A percentile compares a stretch with the other conserved stretches of the same genome.
Conservation (phyloP, 1,140 invertebrate species). For the Drosophila pandora region DNA sequence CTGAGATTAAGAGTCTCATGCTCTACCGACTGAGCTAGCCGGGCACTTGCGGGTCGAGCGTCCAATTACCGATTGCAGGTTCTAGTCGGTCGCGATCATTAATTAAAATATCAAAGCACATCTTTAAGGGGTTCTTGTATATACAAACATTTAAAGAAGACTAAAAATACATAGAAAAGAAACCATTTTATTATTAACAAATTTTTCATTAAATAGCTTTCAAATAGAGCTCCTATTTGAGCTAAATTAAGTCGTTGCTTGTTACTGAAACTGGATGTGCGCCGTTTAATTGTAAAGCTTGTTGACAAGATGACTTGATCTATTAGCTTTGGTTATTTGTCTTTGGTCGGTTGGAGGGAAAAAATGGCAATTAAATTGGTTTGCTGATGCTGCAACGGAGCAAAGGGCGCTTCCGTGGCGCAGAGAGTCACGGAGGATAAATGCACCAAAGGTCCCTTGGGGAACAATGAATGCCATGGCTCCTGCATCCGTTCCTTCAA, state of each 20-base stretch:
- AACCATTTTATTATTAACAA: neutral
- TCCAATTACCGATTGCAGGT: neutral
- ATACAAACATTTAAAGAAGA: neutral
- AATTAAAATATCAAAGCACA: neutral
- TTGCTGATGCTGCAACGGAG: neutral
- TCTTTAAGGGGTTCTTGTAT: neutral
- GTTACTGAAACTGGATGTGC: constrained; percentile 30
- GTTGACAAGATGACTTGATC: constrained; percentile 79
- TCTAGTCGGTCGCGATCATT: neutral
- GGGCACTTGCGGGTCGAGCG: constrained; percentile 84
- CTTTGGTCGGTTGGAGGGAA: constrained; percentile 48
- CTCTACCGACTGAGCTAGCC: constrained; percentile 96
- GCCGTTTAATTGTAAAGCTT: constrained; percentile 71
- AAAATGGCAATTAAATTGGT: constrained; percentile 74
- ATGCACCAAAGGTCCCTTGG: constrained; percentile 37
- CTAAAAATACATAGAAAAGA: neutral
- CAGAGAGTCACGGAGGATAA: constrained; percentile 62
- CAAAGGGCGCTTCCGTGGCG: constrained; percentile 26
- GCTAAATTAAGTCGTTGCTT: constrained; percentile 26
- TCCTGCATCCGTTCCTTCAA: constrained; percentile 31
- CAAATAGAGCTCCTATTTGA: neutral
- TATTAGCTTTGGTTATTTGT: constrained; percentile 78
- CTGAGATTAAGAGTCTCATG: constrained; percentile 97
- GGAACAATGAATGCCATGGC: constrained; percentile 49
- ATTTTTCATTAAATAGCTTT: neutral